A percentile compares a stretch with the other conserved stretches of the same genome.
These are phyloP conservation scores for Drosophila teissieri DNA, from an alignment of 1,140 invertebrate genomes.

Conservation along the genomic window DNA sequence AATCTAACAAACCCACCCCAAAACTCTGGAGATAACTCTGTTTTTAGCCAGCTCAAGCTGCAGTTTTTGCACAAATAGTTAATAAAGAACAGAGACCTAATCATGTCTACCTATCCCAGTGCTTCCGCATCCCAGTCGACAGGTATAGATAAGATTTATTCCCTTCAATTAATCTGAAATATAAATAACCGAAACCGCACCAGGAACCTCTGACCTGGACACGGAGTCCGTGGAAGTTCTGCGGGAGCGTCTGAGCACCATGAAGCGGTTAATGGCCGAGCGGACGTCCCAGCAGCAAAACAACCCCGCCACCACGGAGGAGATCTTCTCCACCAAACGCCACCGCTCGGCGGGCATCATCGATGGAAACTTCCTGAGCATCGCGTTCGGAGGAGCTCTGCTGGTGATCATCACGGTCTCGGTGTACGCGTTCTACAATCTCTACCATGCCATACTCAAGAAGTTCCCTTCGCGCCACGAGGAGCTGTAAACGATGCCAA, in stretches of 20 bases:
- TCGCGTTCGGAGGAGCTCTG: conserved; percentile 91
- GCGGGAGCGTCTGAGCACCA: conserved; percentile 89
- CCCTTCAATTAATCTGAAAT: too few relatives aligned
- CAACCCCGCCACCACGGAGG: conserved; percentile 85
- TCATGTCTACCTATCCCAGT: conserved; percentile 55
- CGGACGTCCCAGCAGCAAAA: conserved; percentile 85
- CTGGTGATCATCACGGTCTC: conserved; percentile 91
- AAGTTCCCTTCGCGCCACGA: conserved; percentile 91
- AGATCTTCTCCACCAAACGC: conserved; percentile 84
- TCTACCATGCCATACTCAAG: conserved; percentile 92
- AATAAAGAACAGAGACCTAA: conserved; percentile 2
- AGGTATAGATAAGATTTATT: conserved; percentile 22
- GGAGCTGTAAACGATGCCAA: conserved; percentile 84
- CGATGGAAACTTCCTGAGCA: conserved; percentile 91
- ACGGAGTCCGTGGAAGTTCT: conserved; percentile 91
- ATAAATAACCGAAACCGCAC: neutral
- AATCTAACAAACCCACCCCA: conserved; percentile 43
- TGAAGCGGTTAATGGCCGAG: conserved; percentile 92
- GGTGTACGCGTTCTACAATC: conserved; percentile 92
- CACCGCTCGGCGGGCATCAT: conserved; percentile 88
- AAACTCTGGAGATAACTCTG: conserved; percentile 1
- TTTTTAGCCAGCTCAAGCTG: conserved; percentile 6
- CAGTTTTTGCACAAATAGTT: conserved; percentile 24
- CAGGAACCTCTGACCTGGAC: conserved; percentile 85
- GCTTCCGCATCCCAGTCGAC: conserved; percentile 51